These are phyloP conservation scores for Bergia puertoricense DNA, from an alignment of 92 coral and sea anemone genomes.

Conservation along the genomic window DNA sequence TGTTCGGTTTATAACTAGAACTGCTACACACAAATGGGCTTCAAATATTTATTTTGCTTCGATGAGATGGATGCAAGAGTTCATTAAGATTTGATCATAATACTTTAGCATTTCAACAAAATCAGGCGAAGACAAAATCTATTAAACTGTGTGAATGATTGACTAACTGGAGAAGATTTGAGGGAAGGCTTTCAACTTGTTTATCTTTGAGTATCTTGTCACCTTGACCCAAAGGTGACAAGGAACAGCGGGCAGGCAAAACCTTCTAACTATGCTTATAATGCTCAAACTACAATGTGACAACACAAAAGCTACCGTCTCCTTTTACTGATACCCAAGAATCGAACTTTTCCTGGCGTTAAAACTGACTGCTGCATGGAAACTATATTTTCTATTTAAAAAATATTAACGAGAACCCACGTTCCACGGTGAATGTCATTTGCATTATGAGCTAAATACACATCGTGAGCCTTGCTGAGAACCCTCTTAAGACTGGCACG, in stretches of 20 bases:
- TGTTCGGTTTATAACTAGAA: not conserved
- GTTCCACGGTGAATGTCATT: slow-evolving; percentile 51
- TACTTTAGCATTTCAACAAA: slow-evolving; percentile 43
- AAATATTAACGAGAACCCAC: not conserved
- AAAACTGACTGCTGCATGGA: not conserved
- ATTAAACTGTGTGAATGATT: slow-evolving; percentile 40
- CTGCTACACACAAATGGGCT: slow-evolving; percentile 28
- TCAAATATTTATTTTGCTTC: slow-evolving; percentile 36
- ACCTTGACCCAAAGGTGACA: slow-evolving; percentile 45
- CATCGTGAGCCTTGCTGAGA: slow-evolving; percentile 83
- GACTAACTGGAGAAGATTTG: slow-evolving; percentile 29
- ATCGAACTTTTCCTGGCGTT: not conserved
- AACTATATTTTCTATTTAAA: not conserved
- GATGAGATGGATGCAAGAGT: slow-evolving; percentile 19
- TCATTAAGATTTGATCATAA: slow-evolving; percentile 32
- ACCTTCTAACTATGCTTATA: not conserved
- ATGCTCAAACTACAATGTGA: not conserved
- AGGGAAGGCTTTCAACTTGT: slow-evolving; percentile 35
- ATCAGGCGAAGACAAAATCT: slow-evolving; percentile 46
- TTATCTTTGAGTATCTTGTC: slow-evolving; percentile 44
- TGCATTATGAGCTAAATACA: slow-evolving; percentile 79
- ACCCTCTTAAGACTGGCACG: slow-evolving; percentile 87
- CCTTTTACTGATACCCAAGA: not conserved
- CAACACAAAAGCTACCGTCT: not conserved
- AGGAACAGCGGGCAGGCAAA: slow-evolving; percentile 3